A percentile compares a stretch with the other conserved stretches of the same genome.
These are phyloP conservation scores for Colaptes auratus DNA, from an alignment of 2,113 vertebrate species.

Conservation along the genomic window DNA sequence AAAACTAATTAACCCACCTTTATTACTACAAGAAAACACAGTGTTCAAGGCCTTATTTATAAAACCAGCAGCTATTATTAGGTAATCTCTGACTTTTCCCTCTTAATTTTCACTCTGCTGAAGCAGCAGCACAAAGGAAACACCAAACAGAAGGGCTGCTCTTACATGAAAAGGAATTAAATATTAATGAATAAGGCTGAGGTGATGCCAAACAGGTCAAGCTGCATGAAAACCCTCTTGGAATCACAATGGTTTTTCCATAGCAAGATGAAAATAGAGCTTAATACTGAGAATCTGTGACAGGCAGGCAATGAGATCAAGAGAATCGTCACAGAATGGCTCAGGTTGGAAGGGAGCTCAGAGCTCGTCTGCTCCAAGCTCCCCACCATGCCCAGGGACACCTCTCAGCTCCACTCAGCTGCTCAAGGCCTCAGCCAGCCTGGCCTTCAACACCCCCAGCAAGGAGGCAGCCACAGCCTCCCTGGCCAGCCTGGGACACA, in stretches of 20 bases:
- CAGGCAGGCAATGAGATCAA: background rate
- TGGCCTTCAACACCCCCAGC: no score
- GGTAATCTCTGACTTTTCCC: background rate
- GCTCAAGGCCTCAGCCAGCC: no score
- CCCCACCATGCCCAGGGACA: no score
- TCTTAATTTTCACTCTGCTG: background rate
- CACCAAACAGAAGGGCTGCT: background rate
- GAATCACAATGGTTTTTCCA: background rate
- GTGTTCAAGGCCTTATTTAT: background rate
- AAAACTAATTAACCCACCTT: conserved; percentile 5
- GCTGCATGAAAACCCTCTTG: background rate
- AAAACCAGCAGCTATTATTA: background rate
- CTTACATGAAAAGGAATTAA: background rate
- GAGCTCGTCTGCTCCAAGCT: no score
- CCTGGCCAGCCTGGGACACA: no score
- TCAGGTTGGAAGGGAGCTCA: no score
- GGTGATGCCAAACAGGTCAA: background rate
- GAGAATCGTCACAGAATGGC: background rate
- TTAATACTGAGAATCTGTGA: background rate
- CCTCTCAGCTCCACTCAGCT: no score
- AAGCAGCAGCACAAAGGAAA: background rate
- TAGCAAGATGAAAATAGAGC: background rate
- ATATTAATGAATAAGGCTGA: background rate
- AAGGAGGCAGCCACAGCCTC: no score
- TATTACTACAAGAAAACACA: background rate